Base-by-base conservation (phyloP, 1,140 invertebrate species). In the Drosophila carrolli region DNA sequence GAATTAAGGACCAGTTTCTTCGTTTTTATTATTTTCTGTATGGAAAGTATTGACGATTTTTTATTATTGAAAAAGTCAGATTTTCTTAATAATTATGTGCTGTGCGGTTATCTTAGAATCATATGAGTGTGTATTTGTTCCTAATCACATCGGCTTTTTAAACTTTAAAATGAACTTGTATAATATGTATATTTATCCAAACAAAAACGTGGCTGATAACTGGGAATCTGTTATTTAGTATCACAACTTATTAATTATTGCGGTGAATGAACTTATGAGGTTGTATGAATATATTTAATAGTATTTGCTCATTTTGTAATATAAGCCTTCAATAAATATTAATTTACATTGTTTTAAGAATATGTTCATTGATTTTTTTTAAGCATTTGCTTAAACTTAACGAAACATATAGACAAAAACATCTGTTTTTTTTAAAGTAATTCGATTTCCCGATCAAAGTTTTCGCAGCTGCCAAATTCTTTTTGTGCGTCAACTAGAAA, bases 351-450 rank as follows among this genome's bases (percentile, higher is more conserved):
- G 13, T 32, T 0, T 43, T 8, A 32, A 32, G 5, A 8, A 32
- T 7, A 8, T 32, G 29, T 32, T 0, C 8, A 32, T 7, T 8
- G 6, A 5, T 37, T 38, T 29, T 38, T 29, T 1, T 16, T 14
- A 14, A 62, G 40, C 40, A 48, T 38, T 48, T 47, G 35, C n/a
- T 38, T 16, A 14, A 13, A 11, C 50, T 14, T 35, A 37, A 70
- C 6, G 37, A 68, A 48, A 35, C 23, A 35, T 16, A 40, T 48
- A 27, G 51, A 43, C 43, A 56, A 54, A 56, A 40, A 32, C 46
- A 78, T 68, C 27, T 63, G 46, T 79, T 88, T 58, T 43, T 41
- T 19, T 47, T 50, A 56, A n/a, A 54, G n/a, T n/a, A 59, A 75
- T 67, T 74, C 37, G 44, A 43, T 55, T 62, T 63, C 38, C 46